These are phyloP conservation scores for Platygyra sinensis DNA, from an alignment of 64 coral and sea anemone species.

Conservation along the genomic window DNA sequence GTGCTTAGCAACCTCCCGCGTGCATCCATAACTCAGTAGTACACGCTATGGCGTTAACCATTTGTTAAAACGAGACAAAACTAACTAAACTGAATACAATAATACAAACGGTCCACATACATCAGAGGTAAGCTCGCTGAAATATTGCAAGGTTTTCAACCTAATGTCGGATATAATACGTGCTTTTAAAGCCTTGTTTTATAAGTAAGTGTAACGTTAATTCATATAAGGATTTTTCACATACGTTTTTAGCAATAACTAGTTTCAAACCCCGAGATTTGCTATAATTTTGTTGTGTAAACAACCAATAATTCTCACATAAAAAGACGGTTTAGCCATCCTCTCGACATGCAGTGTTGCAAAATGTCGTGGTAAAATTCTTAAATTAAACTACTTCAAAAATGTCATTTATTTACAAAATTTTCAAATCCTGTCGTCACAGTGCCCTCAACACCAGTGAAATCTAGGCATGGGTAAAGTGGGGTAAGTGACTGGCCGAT, in stretches of 20 bases:
- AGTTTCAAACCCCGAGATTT: background rate
- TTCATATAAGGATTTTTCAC: too few species aligned
- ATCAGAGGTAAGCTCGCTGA: background rate
- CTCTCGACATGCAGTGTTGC: background rate
- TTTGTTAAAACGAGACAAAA: too few species aligned
- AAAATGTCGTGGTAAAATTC: background rate
- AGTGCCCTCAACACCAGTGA: constrained; percentile 45
- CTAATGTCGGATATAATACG: background rate
- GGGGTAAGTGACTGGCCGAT: constrained; percentile 39
- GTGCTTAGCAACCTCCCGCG: too few species aligned
- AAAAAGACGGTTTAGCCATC: background rate
- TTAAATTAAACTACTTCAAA: background rate
- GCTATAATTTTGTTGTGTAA: background rate
- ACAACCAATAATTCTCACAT: too few species aligned
- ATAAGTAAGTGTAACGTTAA: background rate
- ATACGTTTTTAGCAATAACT: background rate
- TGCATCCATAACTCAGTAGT: too few species aligned
- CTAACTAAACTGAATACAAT: background rate
- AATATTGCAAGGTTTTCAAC: constrained; percentile 6
- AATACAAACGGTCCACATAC: background rate
- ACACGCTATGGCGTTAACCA: too few species aligned
- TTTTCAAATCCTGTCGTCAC: background rate
- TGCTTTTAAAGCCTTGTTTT: background rate
- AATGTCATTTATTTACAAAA: background rate
- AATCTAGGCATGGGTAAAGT: constrained; percentile 58